Conservation (phyloP, 92 coral and sea anemone species). For the Umimayanthus kanabou region DNA sequence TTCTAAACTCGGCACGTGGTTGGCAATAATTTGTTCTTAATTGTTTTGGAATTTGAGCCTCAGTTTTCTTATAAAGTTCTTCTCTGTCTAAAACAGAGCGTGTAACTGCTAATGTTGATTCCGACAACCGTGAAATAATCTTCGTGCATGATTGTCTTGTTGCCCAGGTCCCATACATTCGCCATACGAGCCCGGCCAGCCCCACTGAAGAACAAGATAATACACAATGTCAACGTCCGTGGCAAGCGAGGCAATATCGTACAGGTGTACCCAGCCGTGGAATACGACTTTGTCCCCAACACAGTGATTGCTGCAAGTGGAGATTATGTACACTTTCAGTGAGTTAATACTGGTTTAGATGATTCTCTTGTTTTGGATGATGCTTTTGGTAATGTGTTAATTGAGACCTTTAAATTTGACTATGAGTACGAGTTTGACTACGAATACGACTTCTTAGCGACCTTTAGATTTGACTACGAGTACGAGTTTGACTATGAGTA, state of each 20-base stretch:
- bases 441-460: too few species aligned
- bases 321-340: constrained; percentile 53
- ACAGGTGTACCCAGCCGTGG: constrained; percentile 55
- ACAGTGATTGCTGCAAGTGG: constrained; percentile 16
- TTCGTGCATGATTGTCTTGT: background rate
- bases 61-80: background rate
- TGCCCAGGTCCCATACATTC: constrained; percentile 44
- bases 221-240: constrained; percentile 53
- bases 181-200: constrained; percentile 39
- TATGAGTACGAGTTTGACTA: too few species aligned
- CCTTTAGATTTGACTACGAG: too few species aligned
- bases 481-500: too few species aligned
- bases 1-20: too few species aligned
- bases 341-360: constrained; percentile 43
- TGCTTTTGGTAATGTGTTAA: too few species aligned
- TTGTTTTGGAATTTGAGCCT: background rate
- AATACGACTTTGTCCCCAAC: constrained; percentile 53
- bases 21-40: too few species aligned
- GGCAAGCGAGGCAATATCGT: constrained; percentile 58
- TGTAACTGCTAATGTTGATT: too few species aligned
- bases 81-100: too few species aligned
- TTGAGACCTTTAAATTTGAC: too few species aligned
- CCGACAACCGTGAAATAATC: too few species aligned
- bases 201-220: constrained; percentile 1
- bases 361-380: too few species aligned